Base-by-base conservation (phyloP, 2,888 invertebrate species). In the Pseudeuparius sepicola region DNA sequence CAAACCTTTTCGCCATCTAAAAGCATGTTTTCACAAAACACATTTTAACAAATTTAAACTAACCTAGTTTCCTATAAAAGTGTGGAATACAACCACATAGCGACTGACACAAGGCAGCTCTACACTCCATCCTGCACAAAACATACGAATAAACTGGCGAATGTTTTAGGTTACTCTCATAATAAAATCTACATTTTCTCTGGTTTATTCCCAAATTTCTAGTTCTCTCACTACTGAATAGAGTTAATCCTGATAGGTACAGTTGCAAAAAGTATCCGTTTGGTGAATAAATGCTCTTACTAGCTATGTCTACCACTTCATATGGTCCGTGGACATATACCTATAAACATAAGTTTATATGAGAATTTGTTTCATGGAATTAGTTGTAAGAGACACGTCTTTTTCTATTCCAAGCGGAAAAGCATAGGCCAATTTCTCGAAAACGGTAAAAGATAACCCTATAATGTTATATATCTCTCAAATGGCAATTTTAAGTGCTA, bases 61-160 rank as follows among this genome's bases (percentile, higher is more conserved):
- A 56, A 79, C 82, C 70, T 39, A 67, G 65, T 38, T 64, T 70
- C 40, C 78, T 69, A 45, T 81, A 82, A 52, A 84, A 84, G 55
- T 81, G 77, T 0, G 85, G 85, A 18, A 77, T 64, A 54, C 85
- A 85, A 1, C 69, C 68, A 52, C 84, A 85, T 32, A 71, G 60
- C 37, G 68, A 63, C 5, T 73, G 57, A 16, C 78, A 71, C 15
- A 78, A 57, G 5, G 60, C 59, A 46, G 77, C 72, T 18, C 82
- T 69, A 44, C 84, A 85, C 52, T 84, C 80, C 61, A 76, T 74
- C 5, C 75, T 63, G 45, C 85, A 85, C 54, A 80, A 60, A 0
- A 71, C 74, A 48, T 72, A 75, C 2, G 77, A 73, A 56, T 84
- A 84, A 18, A 79, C 68, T 0, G 81, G 70, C 46, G 73, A 75